phyloP scores from a whole-genome alignment of 2,113 vertebrate genomes.

The Gobius niger region DNA sequence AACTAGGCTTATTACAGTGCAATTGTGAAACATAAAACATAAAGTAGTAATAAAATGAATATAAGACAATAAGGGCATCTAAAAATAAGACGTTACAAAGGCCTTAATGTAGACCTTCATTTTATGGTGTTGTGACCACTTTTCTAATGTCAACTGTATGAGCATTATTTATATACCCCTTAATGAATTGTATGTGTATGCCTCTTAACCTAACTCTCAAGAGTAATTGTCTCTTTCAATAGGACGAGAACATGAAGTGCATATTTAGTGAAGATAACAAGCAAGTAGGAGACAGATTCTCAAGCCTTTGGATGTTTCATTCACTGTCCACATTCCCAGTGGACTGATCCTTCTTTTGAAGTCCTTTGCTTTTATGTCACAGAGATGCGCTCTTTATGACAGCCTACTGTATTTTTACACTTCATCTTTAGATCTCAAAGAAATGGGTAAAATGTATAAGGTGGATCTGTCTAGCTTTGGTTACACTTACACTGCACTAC shows the following conservation, averaged over 20 bases:
- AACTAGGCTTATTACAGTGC: too few relatives aligned
- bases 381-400: constrained; percentile 24
- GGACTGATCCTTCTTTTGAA: constrained; percentile 33
- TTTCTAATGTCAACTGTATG: too few relatives aligned
- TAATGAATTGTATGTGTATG: background rate
- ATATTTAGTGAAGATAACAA: constrained; percentile 8
- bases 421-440: constrained; percentile 20
- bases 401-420: constrained; percentile 20
- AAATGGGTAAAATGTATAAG: constrained; percentile 26
- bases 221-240: constrained; percentile 2
- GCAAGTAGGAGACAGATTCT: constrained; percentile 1
- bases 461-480: constrained; percentile 6
- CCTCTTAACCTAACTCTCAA: background rate
- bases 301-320: constrained; percentile 24
- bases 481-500: constrained; percentile 1
- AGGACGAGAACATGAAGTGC: constrained; percentile 32
- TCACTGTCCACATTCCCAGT: constrained; percentile 26
- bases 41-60: too few relatives aligned
- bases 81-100: too few relatives aligned
- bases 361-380: constrained; percentile 35
- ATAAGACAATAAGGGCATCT: too few relatives aligned
- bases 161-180: too few relatives aligned
- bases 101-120: too few relatives aligned
- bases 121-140: too few relatives aligned
- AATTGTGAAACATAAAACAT: too few relatives aligned